Evolutionary conservation across 2,113 vertebrate species (phyloP).

Genomic region (Podocnemis expansa): DNA sequence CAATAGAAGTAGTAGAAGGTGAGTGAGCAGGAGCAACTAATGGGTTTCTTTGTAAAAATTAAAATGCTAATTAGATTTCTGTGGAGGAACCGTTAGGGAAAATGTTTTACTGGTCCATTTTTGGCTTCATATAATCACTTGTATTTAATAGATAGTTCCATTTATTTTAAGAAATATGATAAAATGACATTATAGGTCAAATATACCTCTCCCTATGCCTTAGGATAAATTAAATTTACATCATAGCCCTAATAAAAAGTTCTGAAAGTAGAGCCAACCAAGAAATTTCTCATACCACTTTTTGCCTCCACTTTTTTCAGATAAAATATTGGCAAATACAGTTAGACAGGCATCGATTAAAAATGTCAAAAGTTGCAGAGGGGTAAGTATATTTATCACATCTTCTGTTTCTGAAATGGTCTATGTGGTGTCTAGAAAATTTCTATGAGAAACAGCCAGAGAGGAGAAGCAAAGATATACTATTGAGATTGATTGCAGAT

Average conservation of each 20-base stretch:
- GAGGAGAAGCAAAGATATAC: not conserved
- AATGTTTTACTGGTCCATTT: not conserved
- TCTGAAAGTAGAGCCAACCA: not conserved
- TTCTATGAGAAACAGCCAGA: not conserved
- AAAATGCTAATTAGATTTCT: not conserved
- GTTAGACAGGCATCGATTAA: slow-evolving; percentile 97
- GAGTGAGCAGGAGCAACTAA: slow-evolving; percentile 1
- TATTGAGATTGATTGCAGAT: not conserved
- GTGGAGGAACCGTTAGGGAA: slow-evolving; percentile 15
- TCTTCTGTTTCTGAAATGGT: not conserved
- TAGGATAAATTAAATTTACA: slow-evolving; percentile 27
- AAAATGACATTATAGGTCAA: slow-evolving; percentile 17
- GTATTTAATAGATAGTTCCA: slow-evolving; percentile 2
- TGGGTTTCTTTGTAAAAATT: slow-evolving; percentile 2
- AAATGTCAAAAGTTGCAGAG: slow-evolving; percentile 99
- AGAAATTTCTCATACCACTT: slow-evolving; percentile 20
- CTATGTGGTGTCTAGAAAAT: not conserved
- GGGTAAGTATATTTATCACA: slow-evolving; percentile 83
- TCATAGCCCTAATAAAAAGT: slow-evolving; percentile 32
- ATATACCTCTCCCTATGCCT: slow-evolving; percentile 21
- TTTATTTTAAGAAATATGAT: slow-evolving; percentile 21
- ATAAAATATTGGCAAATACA: slow-evolving; percentile 98
- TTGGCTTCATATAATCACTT: not conserved
- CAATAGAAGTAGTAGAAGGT: not conserved
- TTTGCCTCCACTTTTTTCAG: slow-evolving; percentile 79